Evolutionary conservation across 2,888 invertebrate species (phyloP), one percentile per base, ranked within the genome.

Genomic region (Pecten maximus): DNA sequence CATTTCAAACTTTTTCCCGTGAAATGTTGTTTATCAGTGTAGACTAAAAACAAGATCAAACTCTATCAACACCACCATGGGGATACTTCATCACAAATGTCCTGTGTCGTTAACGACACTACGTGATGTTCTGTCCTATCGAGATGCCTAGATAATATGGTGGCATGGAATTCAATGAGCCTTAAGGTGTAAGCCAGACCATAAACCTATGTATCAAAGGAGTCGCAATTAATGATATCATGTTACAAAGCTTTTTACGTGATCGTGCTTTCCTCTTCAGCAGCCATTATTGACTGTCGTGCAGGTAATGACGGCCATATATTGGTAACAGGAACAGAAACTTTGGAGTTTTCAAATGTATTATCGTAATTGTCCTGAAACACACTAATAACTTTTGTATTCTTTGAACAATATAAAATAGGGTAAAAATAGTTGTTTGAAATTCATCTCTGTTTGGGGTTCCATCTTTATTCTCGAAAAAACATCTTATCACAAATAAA

Each of bases 141-240:
- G 74, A 35, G 74, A 74, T 74, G 35, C 74, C 10, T 74, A 74
- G 74, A 74, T 74, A 74, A 74, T 74, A 74, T 28, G 35, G 23
- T 35, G 74, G 35, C 74, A 74, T 74, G 74, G 74, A 74, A 74
- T 74, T 74, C 74, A 74, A 74, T 74, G 74, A 74, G 74, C 74
- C 74, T 74, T 28, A 74, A 74, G 74, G 74, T 74, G 74, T 74
- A 28, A 6, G 10, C 74, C 74, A 74, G 74, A 74, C 74, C 4
- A 74, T 74, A 74, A 74, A 74, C 12, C 35, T 28, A 74, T 35
- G 74, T 74, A 74, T 74, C 74, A 74, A 74, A 74, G 74, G 74
- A 19, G 1, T 28, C 74, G 12, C 74, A 74, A 74, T 28, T 74
- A 74, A 74, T 74, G 74, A 35, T 74, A 74, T 74, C 74, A 74